phyloP scores from a whole-genome alignment of 2,888 invertebrate species.

The Melinaea menophilus region DNA sequence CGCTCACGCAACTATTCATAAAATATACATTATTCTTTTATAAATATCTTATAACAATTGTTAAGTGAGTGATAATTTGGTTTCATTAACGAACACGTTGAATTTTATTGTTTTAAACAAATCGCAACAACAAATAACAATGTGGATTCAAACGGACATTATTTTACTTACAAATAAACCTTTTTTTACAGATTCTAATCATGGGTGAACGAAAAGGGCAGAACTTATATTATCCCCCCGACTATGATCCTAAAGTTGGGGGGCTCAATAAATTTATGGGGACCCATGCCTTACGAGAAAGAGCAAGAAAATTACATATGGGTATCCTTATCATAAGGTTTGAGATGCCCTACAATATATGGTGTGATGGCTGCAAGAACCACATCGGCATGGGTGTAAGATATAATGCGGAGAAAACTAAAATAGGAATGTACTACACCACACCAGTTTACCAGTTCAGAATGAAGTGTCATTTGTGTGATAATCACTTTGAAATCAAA shows the following conservation, averaged over 20 bases:
- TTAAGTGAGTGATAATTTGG: not conserved
- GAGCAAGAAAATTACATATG: slow-evolving; percentile 95
- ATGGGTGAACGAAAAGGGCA: slow-evolving; percentile 99
- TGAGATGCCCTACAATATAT: slow-evolving; percentile 99
- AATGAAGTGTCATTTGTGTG: slow-evolving; percentile 99
- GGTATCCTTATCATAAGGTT: slow-evolving; percentile 98
- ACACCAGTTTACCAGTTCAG: slow-evolving; percentile 98
- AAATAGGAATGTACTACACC: slow-evolving; percentile 98
- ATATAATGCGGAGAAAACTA: slow-evolving; percentile 95
- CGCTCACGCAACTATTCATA: too few species aligned
- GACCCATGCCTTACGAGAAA: slow-evolving; percentile 96
- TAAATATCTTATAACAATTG: not conserved
- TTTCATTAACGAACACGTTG: not conserved
- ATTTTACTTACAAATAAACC: not conserved
- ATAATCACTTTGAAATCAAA: slow-evolving; percentile 98
- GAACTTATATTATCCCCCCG: slow-evolving; percentile 99
- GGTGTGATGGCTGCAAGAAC: slow-evolving; percentile 99
- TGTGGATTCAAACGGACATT: slow-evolving; percentile 14
- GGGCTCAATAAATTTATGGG: slow-evolving; percentile 96
- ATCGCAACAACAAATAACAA: too few species aligned
- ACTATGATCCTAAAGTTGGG: slow-evolving; percentile 97
- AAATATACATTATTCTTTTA: not conserved
- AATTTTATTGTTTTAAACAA: too few species aligned
- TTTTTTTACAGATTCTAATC: slow-evolving; percentile 44
- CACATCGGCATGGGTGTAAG: slow-evolving; percentile 99